Evolutionary conservation across 2,888 invertebrate species (phyloP).

Genomic region (Vandiemenella viatica): DNA sequence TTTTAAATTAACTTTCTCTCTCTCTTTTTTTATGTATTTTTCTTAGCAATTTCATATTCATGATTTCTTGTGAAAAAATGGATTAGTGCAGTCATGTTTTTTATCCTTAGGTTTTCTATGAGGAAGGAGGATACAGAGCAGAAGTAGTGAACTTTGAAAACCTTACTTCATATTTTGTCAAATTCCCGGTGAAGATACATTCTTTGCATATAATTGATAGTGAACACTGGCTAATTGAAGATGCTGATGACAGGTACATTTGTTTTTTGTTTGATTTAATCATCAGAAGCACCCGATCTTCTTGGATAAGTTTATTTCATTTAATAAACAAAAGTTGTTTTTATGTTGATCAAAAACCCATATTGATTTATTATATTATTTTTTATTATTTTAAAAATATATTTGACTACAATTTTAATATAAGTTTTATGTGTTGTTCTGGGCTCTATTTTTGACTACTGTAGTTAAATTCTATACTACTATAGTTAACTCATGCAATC

Average conservation of each 20-base stretch:
- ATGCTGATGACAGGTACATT: conserved; percentile 19
- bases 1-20: not conserved
- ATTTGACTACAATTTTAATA: too few relatives aligned
- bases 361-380: too few relatives aligned
- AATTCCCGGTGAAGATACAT: conserved; percentile 26
- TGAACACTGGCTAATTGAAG: conserved; percentile 28
- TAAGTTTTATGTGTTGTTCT: too few relatives aligned
- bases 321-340: too few relatives aligned
- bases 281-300: too few relatives aligned
- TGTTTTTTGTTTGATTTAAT: too few relatives aligned
- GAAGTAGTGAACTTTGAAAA: conserved; percentile 25
- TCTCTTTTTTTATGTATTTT: not conserved
- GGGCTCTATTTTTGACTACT: too few relatives aligned
- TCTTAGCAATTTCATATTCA: not conserved
- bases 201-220: conserved; percentile 23
- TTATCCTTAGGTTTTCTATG: conserved; percentile 18
- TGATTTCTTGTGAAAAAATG: conserved; percentile 23
- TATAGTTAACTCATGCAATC: too few relatives aligned
- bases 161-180: conserved; percentile 23
- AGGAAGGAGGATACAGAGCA: conserved; percentile 22
- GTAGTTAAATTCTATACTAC: too few relatives aligned
- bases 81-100: conserved; percentile 19
- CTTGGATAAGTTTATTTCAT: too few relatives aligned
- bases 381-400: too few relatives aligned
- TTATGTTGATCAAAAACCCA: too few relatives aligned